A percentile compares a stretch with the other conserved stretches of the same genome.
Conservation (phyloP, 2,113 vertebrate species). For the Stegastes partitus region DNA sequence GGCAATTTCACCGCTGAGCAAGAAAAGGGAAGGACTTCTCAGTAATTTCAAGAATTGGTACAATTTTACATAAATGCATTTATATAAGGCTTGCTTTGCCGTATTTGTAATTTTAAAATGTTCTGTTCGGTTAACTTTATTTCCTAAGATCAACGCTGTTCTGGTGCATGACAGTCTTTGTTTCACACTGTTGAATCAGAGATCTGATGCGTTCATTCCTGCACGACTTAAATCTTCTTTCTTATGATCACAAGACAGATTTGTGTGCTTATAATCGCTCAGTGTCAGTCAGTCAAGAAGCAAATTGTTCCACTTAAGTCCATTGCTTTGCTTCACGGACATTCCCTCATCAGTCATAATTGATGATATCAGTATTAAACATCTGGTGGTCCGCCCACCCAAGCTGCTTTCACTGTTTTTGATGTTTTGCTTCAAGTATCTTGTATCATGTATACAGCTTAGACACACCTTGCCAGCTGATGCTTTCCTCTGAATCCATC, state of each 20-base stretch:
- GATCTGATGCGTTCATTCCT: neutral
- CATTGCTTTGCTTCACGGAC: constrained; percentile 27
- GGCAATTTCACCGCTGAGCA: neutral
- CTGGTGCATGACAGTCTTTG: neutral
- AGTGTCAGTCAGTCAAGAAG: constrained; percentile 20
- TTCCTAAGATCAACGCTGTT: neutral
- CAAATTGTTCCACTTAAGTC: constrained; percentile 36
- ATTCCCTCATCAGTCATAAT: constrained; percentile 55
- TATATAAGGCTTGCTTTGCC: neutral
- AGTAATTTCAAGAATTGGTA: constrained; percentile 6
- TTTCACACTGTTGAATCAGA: neutral
- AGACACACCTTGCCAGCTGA: constrained; percentile 55
- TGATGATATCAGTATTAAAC: constrained; percentile 49
- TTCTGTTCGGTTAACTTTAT: neutral
- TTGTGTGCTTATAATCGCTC: constrained; percentile 25
- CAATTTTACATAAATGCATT: too few relatives aligned
- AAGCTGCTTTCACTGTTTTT: constrained; percentile 56
- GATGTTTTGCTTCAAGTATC: constrained; percentile 46
- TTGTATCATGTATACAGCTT: constrained; percentile 11
- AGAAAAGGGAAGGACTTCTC: neutral
- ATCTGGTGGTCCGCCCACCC: constrained; percentile 61
- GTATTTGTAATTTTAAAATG: neutral
- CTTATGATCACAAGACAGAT: constrained; percentile 10
- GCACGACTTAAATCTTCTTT: neutral
- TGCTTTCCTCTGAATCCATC: constrained; percentile 13